phyloP scores from a whole-genome alignment of 2,888 invertebrate genomes.

The Neria commutata region DNA sequence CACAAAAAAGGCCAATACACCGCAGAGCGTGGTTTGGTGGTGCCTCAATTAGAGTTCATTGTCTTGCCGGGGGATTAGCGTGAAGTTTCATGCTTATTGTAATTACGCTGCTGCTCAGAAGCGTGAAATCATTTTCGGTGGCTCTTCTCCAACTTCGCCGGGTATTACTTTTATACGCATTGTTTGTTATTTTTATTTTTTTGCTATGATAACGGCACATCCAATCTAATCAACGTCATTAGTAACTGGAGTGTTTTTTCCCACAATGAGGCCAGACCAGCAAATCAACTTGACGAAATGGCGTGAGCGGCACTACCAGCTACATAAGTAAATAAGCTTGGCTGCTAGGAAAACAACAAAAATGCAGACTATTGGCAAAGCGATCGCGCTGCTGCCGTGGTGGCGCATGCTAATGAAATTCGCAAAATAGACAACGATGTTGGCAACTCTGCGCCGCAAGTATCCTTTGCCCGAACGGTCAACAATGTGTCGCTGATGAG shows the following conservation, averaged over 20 bases:
- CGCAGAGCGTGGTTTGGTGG: no score
- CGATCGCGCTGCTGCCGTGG: no score
- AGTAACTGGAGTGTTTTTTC: constrained; percentile 1
- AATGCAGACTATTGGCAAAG: no score
- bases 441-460: neutral
- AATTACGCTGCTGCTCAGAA: constrained; percentile 6
- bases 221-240: constrained; percentile 17
- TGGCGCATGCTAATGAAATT: neutral
- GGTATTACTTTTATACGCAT: constrained; percentile 24
- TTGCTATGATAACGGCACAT: constrained; percentile 19
- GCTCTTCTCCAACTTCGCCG: constrained; percentile 1
- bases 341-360: no score
- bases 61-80: constrained; percentile 1
- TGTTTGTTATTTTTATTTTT: constrained; percentile 16
- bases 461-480: neutral
- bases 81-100: neutral
- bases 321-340: no score
- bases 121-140: neutral
- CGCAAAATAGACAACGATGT: neutral
- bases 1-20: neutral
- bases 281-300: no score
- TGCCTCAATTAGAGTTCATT: neutral
- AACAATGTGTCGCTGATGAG: constrained; percentile 2
- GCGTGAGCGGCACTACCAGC: no score
- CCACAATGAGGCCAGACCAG: no score